Base-by-base conservation (phyloP, 2,888 invertebrate genomes). In the Drosophila anceps region DNA sequence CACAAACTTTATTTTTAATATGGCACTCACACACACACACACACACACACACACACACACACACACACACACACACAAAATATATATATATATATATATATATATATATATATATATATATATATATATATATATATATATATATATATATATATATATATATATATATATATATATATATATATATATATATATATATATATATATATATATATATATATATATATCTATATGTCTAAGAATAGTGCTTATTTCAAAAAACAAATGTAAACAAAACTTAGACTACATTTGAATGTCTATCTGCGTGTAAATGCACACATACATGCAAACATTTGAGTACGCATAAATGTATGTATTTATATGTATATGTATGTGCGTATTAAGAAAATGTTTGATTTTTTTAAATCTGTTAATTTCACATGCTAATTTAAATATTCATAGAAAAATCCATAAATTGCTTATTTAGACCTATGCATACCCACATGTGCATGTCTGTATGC, bases 201-300 rank as follows among this genome's bases (percentile, higher is more conserved):
- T 59, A n/a, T 60, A 24, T 50, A 54, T 37, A 20, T 20, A 20
- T 20, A 20, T 12, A 43, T 43, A 24, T 31, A 43, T 15, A 41
- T n/a, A 46, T 51, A 0, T 10, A 37, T 18, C n/a, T n/a, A n/a
- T n/a, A n/a, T n/a, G n/a, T n/a, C n/a, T n/a, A n/a, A n/a, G n/a
- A n/a, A n/a, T n/a, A n/a, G n/a, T n/a, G n/a, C n/a, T 64, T 67
- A 54, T 20, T 44, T 65, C 50, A 48, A 29, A 55, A 3, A 18
- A 13, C 12, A 43, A 57, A 55, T 6, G 67, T 48, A 55, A 68
- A 68, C 67, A 66, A 55, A 67, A 31, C 8, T 9, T 54, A 37
- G 37, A 50, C 31, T 33, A 37, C 8, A 33, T 46, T 27, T 41
- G 24, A 13, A 58, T 46, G 15, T 48, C 12, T 43, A 10, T 48